Conservation (phyloP, 2,113 vertebrate species). For the Casuarius casuarius region DNA sequence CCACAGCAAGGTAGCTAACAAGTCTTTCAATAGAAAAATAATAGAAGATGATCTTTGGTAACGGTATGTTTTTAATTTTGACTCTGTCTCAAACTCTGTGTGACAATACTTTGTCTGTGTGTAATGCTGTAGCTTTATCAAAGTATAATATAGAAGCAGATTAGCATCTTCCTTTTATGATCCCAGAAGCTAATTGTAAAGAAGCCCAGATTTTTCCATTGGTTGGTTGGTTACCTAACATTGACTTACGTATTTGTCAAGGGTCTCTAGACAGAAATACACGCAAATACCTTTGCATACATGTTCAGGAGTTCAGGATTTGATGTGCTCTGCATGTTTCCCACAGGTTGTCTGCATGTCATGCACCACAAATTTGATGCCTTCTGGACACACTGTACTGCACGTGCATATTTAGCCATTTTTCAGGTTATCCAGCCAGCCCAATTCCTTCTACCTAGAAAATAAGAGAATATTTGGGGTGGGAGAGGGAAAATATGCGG, state of each 20-base stretch:
- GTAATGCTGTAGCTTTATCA: neutral
- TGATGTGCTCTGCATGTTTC: neutral
- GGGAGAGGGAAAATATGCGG: neutral
- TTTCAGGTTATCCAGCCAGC: neutral
- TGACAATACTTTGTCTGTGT: neutral
- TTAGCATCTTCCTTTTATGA: neutral
- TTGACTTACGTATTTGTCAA: neutral
- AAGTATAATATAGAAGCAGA: neutral
- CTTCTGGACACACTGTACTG: neutral
- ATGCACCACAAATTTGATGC: fast-evolving
- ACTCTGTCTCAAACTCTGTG: neutral
- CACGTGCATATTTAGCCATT: fast-evolving
- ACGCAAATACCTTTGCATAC: neutral
- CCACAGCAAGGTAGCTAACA: neutral
- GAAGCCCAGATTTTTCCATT: neutral
- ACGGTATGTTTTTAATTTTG: neutral
- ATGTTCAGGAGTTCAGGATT: neutral
- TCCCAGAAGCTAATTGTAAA: neutral
- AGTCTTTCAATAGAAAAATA: neutral
- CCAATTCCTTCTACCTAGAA: neutral
- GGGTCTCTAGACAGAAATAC: neutral
- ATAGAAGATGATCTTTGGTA: neutral
- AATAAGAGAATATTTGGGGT: neutral
- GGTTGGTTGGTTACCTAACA: neutral
- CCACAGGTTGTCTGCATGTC: neutral